Evolutionary conservation across 2,888 invertebrate species (phyloP), one percentile per base, ranked within the genome.

Genomic region (Gibbula magus): DNA sequence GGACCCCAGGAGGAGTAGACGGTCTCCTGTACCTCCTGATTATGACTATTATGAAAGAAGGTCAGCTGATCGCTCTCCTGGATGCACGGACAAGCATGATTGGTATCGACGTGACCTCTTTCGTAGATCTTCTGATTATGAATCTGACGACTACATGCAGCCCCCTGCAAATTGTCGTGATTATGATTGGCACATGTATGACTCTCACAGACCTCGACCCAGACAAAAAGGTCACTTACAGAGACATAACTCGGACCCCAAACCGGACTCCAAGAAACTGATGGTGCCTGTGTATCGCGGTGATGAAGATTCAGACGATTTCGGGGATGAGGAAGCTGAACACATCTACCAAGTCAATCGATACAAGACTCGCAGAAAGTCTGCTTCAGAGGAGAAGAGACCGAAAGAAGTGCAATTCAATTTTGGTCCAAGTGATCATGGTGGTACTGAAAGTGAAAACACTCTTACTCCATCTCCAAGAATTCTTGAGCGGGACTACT

Each of bases 291-390:
- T 75, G 32, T 75, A 75, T 54, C 29, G 54, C 32, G 75, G 54
- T 8, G 75, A 75, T 22, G 75, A 75, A 18, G 75, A 75, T 32
- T 75, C 75, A 4, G 75, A 75, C 20, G 75, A 75, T 35, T 75
- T 75, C n/a, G 75, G 75, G 8, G 54, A 54, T 35, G 75, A 75
- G 32, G 75, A 75, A 25, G 75, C 75, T 0, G 75, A 75, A 29
- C 75, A 75, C 2, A 53, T 75, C n/a, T 75, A 75, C 54, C 75
- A 54, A 32, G 75, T 54, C 20, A 52, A 52, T 13, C 52, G 75
- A 18, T 54, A 75, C 54, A 35, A 53, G 54, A 53, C 39, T 13
- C 32, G 75, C 16, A 18, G 75, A 10, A 75, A 54, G 22, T 75
- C 75, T 18, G 54, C 52, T 29, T 2, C 18, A 0, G 75, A 75